Conservation (phyloP, 2,113 vertebrate species). For the Corydoras sp. region DNA sequence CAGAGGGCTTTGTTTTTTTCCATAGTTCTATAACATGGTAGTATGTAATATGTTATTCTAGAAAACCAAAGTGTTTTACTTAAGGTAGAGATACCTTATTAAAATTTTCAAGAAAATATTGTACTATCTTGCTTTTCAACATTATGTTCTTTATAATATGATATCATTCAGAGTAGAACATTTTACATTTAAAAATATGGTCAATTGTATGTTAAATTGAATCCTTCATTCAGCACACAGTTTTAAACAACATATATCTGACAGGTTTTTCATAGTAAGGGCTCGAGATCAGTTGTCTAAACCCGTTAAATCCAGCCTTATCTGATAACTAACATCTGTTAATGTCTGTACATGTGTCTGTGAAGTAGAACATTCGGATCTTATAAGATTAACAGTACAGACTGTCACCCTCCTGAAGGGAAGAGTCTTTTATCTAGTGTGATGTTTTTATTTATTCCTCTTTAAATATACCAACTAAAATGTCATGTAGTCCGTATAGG, state of each 20-base stretch:
- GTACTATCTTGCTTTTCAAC: no score
- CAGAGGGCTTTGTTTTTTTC: no score
- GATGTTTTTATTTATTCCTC: background rate
- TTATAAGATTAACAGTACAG: background rate
- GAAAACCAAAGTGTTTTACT: no score
- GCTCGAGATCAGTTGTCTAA: background rate
- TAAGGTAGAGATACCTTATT: no score
- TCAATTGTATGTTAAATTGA: no score
- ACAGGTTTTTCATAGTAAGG: background rate
- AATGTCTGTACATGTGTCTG: slow-evolving; percentile 1
- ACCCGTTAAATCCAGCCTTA: background rate
- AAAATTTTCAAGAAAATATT: no score
- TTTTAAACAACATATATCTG: background rate
- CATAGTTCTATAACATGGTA: no score
- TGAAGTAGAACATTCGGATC: background rate
- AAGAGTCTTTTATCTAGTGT: background rate
- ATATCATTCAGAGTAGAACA: background rate
- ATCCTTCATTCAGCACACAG: no score
- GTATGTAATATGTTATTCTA: no score
- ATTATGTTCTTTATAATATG: no score
- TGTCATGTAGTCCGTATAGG: background rate
- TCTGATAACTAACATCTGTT: slow-evolving; percentile 14
- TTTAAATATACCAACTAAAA: slow-evolving; percentile 2
- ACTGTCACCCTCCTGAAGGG: background rate
- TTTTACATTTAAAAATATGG: background rate